phyloP scores from a whole-genome alignment of 2,113 vertebrate genomes.

The Garra rufa region DNA sequence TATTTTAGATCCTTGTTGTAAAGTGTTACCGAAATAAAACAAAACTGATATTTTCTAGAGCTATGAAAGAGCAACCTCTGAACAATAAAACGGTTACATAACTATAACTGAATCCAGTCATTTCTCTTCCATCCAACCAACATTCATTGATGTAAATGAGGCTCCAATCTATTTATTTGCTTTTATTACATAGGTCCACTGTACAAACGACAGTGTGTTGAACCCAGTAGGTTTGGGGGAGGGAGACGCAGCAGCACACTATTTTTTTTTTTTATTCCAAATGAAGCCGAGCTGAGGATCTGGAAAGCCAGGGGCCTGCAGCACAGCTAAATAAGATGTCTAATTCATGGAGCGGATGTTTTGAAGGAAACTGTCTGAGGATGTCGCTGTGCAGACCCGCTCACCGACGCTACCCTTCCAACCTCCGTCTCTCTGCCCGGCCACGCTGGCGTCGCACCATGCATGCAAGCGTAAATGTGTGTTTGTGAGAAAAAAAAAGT shows the following conservation, averaged over 20 bases:
- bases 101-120: not conserved
- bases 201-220: slow-evolving; percentile 63
- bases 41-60: not conserved
- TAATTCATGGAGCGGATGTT: slow-evolving; percentile 83
- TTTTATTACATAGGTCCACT: not conserved
- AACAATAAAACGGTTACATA: not conserved
- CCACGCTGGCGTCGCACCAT: slow-evolving; percentile 2
- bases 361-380: slow-evolving; percentile 79
- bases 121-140: not conserved
- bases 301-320: not conserved
- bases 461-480: not conserved
- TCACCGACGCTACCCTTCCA: slow-evolving; percentile 54
- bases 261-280: slow-evolving; percentile 18
- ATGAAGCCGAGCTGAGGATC: not conserved
- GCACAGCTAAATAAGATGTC: slow-evolving; percentile 72
- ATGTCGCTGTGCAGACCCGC: slow-evolving; percentile 68
- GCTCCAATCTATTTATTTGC: slow-evolving; percentile 8
- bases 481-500: not conserved
- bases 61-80: not conserved
- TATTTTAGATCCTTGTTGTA: not conserved
- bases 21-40: not conserved
- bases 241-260: slow-evolving; percentile 45
- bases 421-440: not conserved
- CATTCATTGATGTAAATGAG: not conserved
- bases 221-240: slow-evolving; percentile 7